phyloP scores from a whole-genome alignment of 2,888 invertebrate species.

The Eupeodes latifasciatus region DNA sequence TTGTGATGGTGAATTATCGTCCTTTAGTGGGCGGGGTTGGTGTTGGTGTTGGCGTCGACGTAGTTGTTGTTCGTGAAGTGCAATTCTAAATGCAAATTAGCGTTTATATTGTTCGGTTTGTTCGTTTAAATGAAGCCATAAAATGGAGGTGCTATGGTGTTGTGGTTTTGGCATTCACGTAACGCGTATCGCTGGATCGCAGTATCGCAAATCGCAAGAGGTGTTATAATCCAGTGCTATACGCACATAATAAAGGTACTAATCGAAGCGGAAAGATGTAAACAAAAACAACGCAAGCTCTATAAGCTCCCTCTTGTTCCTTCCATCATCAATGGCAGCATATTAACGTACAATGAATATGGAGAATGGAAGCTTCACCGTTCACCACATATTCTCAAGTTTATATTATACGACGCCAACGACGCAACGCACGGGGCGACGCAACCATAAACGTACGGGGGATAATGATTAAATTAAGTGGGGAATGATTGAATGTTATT shows the following conservation, averaged over 20 bases:
- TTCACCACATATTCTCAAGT: constrained; percentile 18
- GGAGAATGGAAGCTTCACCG: constrained; percentile 9
- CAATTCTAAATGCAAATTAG: constrained; percentile 72
- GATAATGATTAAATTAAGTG: constrained; percentile 67
- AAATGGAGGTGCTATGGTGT: constrained; percentile 16
- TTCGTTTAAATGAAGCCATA: constrained; percentile 37
- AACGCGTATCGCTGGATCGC: too few relatives aligned
- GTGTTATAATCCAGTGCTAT: constrained; percentile 19
- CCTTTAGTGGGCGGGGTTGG: neutral
- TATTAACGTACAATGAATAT: neutral
- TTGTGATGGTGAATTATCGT: constrained; percentile 56
- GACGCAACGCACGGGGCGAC: too few relatives aligned
- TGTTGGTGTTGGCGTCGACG: neutral
- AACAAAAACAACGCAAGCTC: neutral
- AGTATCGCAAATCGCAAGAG: neutral
- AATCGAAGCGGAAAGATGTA: constrained; percentile 41
- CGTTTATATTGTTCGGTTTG: constrained; percentile 54
- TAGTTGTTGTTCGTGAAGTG: constrained; percentile 29
- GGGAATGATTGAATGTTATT: constrained; percentile 53
- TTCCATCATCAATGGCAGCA: neutral
- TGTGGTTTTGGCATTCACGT: neutral
- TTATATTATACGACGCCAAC: constrained; percentile 36
- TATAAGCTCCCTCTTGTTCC: neutral
- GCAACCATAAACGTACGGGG: neutral
- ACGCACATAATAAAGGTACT: neutral